Evolutionary conservation across 2,888 invertebrate genomes (phyloP).

Genomic region (Cantharis nigra): DNA sequence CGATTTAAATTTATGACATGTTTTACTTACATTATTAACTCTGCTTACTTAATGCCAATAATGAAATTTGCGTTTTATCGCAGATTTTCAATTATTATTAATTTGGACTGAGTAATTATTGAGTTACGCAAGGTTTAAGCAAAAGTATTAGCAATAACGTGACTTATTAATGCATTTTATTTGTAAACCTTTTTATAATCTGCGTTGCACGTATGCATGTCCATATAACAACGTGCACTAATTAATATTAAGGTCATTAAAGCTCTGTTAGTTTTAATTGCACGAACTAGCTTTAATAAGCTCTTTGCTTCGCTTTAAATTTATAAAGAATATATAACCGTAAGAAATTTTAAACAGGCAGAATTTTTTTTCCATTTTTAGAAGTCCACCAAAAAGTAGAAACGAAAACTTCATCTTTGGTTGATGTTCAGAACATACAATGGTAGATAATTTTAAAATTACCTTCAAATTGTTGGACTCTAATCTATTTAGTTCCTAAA

Average conservation of each 20-base stretch:
- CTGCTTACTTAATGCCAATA: slow-evolving; percentile 15
- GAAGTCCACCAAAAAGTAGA: too few species aligned
- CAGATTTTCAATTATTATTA: slow-evolving; percentile 8
- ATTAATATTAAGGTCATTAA: background rate
- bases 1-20: slow-evolving; percentile 39
- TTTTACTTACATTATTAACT: slow-evolving; percentile 29
- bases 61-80: slow-evolving; percentile 12
- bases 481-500: too few species aligned
- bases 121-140: slow-evolving; percentile 3
- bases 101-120: slow-evolving; percentile 2
- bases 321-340: background rate
- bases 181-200: background rate
- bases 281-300: background rate
- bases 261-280: background rate
- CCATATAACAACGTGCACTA: background rate
- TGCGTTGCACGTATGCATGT: background rate
- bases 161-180: background rate
- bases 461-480: too few species aligned
- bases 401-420: too few species aligned
- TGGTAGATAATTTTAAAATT: too few species aligned
- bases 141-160: background rate
- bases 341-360: background rate
- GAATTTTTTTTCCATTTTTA: too few species aligned
- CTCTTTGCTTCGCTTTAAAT: background rate
- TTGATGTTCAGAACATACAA: too few species aligned